Percentiles rank a stretch among this genome's conserved stretches.
Conservation (phyloP, 1,140 invertebrate genomes). For the Aphelenchoides besseyi region DNA sequence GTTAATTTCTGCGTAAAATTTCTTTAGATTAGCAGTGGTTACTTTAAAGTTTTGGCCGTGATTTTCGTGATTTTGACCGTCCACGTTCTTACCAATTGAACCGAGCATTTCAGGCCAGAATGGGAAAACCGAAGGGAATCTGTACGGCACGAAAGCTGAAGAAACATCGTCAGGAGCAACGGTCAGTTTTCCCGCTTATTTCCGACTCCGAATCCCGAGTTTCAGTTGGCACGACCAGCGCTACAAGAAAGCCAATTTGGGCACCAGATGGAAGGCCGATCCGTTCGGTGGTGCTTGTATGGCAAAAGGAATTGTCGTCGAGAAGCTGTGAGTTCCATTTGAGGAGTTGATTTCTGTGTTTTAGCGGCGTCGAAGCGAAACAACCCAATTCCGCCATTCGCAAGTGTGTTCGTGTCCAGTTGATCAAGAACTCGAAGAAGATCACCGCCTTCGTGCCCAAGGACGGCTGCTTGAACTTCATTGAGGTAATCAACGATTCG, state of each 20-base stretch:
- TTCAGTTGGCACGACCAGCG: conserved; percentile 98
- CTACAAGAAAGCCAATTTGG: conserved; percentile 98
- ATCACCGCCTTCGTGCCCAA: conserved; percentile 98
- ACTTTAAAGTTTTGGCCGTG: too few species aligned
- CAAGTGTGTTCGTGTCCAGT: conserved; percentile 96
- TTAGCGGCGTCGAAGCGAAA: conserved; percentile 97
- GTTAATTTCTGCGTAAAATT: too few species aligned
- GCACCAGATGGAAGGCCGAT: conserved; percentile 99
- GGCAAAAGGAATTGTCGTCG: conserved; percentile 98
- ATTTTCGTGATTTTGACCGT: too few species aligned
- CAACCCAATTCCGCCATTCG: conserved; percentile 99
- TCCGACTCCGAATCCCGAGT: too few species aligned
- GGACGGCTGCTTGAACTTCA: conserved; percentile 97
- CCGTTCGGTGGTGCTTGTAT: conserved; percentile 99
- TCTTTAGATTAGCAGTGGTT: too few species aligned
- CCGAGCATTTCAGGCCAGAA: too few species aligned
- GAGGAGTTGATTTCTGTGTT: conserved; percentile 61
- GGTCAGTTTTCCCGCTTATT: too few species aligned
- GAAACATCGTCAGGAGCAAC: too few species aligned
- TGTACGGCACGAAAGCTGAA: too few species aligned
- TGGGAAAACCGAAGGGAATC: too few species aligned
- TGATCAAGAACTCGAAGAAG: conserved; percentile 99
- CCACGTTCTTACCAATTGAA: too few species aligned
- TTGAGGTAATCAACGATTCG: conserved; percentile 71
- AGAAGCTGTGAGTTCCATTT: conserved; percentile 85